Percentiles rank a stretch among this genome's conserved stretches.
These are phyloP conservation scores for Hydrotaea diabolus DNA, from an alignment of 2,888 invertebrate species.

Conservation along the genomic window DNA sequence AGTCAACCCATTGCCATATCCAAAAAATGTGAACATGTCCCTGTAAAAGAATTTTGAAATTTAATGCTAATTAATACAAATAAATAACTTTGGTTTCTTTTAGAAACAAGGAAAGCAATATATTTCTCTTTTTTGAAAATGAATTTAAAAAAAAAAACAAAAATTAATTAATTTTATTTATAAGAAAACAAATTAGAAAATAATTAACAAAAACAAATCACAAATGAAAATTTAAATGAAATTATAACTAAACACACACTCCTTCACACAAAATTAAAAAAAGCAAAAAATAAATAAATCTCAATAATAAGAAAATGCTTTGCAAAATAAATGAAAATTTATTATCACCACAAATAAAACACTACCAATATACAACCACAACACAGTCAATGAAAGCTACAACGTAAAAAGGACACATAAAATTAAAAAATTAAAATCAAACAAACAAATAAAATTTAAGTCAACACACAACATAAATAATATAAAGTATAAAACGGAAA, in stretches of 20 bases:
- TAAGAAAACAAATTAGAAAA: slow-evolving; percentile 44
- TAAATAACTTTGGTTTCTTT: slow-evolving; percentile 57
- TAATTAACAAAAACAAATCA: neutral
- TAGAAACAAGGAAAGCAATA: slow-evolving; percentile 59
- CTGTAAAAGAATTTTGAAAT: slow-evolving; percentile 7
- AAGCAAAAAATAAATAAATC: neutral
- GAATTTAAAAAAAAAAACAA: slow-evolving; percentile 26
- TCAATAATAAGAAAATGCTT: slow-evolving; percentile 31
- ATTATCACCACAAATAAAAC: slow-evolving; percentile 8
- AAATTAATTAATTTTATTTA: slow-evolving; percentile 29
- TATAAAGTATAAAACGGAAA: slow-evolving; percentile 1
- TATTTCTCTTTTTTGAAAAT: slow-evolving; percentile 47
- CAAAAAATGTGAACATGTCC: neutral
- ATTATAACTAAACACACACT: slow-evolving; percentile 1
- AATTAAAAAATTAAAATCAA: slow-evolving; percentile 26
- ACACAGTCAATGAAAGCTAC: slow-evolving; percentile 66
- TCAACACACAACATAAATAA: too few relatives aligned
- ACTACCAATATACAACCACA: slow-evolving; percentile 9
- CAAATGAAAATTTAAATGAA: slow-evolving; percentile 2
- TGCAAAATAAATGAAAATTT: slow-evolving; percentile 17
- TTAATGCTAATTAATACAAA: slow-evolving; percentile 23
- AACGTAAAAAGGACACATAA: slow-evolving; percentile 55
- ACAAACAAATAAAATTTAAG: neutral
- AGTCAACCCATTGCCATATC: too few relatives aligned
- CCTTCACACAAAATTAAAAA: slow-evolving; percentile 1